phyloP scores from a whole-genome alignment of 2,113 vertebrate species.

The Paramormyrops kingsleyae region DNA sequence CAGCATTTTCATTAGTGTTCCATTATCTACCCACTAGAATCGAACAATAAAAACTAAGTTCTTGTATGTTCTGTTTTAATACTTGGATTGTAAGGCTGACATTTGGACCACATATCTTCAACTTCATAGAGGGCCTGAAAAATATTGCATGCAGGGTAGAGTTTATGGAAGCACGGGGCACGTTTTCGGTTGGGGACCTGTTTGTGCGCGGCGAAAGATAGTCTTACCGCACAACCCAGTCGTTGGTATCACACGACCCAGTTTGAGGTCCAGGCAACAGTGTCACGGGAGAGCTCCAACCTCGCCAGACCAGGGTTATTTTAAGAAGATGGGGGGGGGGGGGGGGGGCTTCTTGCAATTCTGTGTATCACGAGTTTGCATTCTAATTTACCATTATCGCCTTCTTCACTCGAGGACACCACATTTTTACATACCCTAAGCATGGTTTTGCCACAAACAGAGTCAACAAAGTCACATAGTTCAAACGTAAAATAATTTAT shows the following conservation, averaged over 20 bases:
- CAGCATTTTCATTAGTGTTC: background rate
- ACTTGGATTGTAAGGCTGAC: background rate
- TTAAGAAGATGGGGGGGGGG: background rate
- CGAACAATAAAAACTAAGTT: background rate
- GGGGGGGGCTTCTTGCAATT: background rate
- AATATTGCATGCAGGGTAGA: background rate
- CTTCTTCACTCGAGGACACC: background rate
- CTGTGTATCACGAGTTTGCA: background rate
- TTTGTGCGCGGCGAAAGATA: background rate
- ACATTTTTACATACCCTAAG: background rate
- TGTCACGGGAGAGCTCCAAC: background rate
- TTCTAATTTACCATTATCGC: background rate
- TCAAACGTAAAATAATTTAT: too few relatives aligned
- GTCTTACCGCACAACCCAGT: background rate
- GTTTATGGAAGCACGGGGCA: background rate
- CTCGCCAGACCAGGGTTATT: background rate
- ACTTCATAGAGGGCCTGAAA: background rate
- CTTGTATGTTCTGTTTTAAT: background rate
- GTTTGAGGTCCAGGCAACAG: constrained; percentile 1
- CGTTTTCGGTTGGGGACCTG: background rate
- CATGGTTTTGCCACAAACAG: background rate
- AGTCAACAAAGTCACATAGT: background rate
- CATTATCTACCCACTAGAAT: background rate
- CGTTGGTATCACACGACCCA: background rate
- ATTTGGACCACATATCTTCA: background rate